Conservation (phyloP, 2,888 invertebrate species). For the Lithosia quadra region DNA sequence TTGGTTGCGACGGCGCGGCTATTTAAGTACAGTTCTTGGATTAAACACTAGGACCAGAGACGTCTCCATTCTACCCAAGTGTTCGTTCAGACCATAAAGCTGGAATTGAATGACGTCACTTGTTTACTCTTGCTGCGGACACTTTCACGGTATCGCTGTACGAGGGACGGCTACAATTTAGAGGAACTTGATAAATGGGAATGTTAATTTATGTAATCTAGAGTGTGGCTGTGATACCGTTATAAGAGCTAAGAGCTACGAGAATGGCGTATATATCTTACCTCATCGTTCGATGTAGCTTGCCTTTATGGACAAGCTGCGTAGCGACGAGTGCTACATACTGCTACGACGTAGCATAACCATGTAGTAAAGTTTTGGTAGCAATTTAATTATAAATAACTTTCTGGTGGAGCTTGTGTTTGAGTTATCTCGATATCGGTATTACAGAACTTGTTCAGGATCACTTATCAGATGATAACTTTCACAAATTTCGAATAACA, state of each 20-base stretch:
- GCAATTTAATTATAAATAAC: not conserved
- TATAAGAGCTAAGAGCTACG: not conserved
- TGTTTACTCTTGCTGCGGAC: slow-evolving; percentile 25
- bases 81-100: slow-evolving; percentile 23
- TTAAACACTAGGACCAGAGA: slow-evolving; percentile 13
- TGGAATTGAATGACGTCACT: slow-evolving; percentile 35
- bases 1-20: slow-evolving; percentile 27
- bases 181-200: not conserved
- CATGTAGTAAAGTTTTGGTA: not conserved
- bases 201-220: not conserved
- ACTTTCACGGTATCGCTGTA: slow-evolving; percentile 5
- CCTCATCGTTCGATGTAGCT: not conserved
- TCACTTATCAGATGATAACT: no score
- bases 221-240: not conserved
- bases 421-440: not conserved
- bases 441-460: not conserved
- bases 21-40: slow-evolving; percentile 16
- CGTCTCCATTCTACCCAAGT: slow-evolving; percentile 7
- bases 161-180: not conserved
- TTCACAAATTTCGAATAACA: no score
- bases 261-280: not conserved
- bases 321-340: not conserved
- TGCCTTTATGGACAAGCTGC: not conserved
- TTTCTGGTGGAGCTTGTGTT: not conserved
- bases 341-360: not conserved